A percentile compares a stretch with the other conserved stretches of the same genome.
Conservation (phyloP, 2,113 vertebrate genomes). For the Mus musculus region GRCm39 chrX:101306001-101306500, state of each 20-base stretch:
- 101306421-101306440: constrained; percentile 62
- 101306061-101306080: background rate
- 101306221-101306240: background rate
- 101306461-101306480: constrained; percentile 29
- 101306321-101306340: constrained; percentile 30
- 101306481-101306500: constrained; percentile 34
- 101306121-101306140: background rate
- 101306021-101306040: background rate
- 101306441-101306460: background rate
- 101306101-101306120: background rate
- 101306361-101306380: background rate
- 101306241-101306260: background rate
- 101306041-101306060: background rate
- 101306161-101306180: background rate
- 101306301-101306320: constrained; percentile 41
- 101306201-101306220: background rate
- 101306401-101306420: constrained; percentile 63
- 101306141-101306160: background rate
- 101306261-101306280: constrained; percentile 69
- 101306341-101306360: background rate
- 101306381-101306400: constrained; percentile 7
- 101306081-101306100: background rate
- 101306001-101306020: background rate
- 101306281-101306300: constrained; percentile 68
- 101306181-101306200: background rate